Evolutionary conservation across 2,113 vertebrate genomes (phyloP).

Genomic region (Chaetorhynchus papuensis): DNA sequence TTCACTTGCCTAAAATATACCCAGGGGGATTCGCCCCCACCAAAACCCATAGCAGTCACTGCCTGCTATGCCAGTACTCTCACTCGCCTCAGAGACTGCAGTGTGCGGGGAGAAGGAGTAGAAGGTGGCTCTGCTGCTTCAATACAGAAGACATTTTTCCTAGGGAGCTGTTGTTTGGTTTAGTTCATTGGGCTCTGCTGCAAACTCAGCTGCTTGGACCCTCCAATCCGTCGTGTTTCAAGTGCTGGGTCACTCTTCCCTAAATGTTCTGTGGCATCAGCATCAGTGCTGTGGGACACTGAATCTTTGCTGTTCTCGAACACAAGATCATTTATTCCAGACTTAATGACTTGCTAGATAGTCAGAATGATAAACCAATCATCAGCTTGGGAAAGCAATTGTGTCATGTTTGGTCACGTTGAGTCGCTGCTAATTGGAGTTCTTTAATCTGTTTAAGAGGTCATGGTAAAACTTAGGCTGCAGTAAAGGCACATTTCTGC

Average conservation of each 20-base stretch:
- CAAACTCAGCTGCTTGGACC: neutral
- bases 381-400: neutral
- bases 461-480: neutral
- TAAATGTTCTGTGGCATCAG: neutral
- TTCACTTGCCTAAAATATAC: neutral
- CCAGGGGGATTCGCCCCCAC: neutral
- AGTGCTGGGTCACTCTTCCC: neutral
- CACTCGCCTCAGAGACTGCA: rapidly evolving
- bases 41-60: neutral
- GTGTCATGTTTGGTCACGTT: neutral
- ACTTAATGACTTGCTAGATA: neutral
- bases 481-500: neutral
- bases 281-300: neutral
- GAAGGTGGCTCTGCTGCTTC: neutral
- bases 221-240: neutral
- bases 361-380: neutral
- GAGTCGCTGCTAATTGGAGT: neutral
- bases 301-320: neutral
- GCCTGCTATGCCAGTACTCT: neutral
- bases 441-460: neutral
- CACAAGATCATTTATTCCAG: neutral
- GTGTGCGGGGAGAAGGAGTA: rapidly evolving
- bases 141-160: neutral
- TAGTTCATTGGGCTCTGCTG: neutral
- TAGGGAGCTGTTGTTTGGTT: neutral